A percentile compares a stretch with the other conserved stretches of the same genome.
These are phyloP conservation scores for Ctenochaetus hawaiiensis DNA, from an alignment of 2,797 vertebrate species.

Conservation along the genomic window DNA sequence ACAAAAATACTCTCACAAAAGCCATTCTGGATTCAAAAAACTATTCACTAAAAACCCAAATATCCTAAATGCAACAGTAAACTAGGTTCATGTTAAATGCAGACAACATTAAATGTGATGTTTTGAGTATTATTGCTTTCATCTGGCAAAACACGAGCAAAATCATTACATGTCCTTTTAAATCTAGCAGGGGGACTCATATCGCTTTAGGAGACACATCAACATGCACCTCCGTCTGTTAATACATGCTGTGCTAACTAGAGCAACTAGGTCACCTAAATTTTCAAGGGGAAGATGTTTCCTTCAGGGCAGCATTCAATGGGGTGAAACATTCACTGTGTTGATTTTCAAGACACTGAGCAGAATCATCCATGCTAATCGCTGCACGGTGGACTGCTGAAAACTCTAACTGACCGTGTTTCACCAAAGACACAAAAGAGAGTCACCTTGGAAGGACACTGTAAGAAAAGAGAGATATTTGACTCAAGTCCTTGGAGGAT, in stretches of 20 bases:
- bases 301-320: slow-evolving; percentile 60
- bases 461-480: slow-evolving; percentile 28
- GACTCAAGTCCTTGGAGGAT: slow-evolving; percentile 40
- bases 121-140: slow-evolving; percentile 2
- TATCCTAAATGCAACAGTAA: background rate
- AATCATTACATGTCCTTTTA: slow-evolving; percentile 33
- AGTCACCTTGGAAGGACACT: slow-evolving; percentile 51
- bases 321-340: slow-evolving; percentile 80
- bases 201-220: slow-evolving; percentile 50
- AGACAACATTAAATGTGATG: slow-evolving; percentile 8
- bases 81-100: slow-evolving; percentile 7
- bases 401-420: background rate
- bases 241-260: slow-evolving; percentile 56
- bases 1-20: slow-evolving; percentile 9
- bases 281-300: slow-evolving; percentile 75
- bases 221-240: slow-evolving; percentile 49
- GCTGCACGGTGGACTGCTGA: background rate
- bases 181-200: slow-evolving; percentile 29
- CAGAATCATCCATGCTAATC: slow-evolving; percentile 23
- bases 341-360: slow-evolving; percentile 62
- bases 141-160: slow-evolving; percentile 30
- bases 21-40: background rate
- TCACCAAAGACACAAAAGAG: slow-evolving; percentile 2
- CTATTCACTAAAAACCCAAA: slow-evolving; percentile 1
- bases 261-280: slow-evolving; percentile 82